Evolutionary conservation across 2,888 invertebrate genomes (phyloP).

Genomic region (Branchipolynoe longqiensis): DNA sequence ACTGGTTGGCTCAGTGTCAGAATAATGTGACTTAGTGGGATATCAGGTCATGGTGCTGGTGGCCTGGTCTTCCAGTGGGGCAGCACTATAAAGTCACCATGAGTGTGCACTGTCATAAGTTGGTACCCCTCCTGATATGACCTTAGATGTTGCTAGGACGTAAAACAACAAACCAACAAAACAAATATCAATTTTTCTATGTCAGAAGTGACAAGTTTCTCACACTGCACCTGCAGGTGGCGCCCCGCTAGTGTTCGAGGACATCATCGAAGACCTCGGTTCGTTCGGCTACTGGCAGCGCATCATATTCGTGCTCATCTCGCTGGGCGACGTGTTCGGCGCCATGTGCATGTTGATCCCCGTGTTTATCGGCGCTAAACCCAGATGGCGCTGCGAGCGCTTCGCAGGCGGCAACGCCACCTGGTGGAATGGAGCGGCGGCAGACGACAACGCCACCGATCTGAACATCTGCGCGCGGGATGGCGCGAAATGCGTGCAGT

Average conservation of each 20-base stretch:
- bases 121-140: too few species aligned
- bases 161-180: too few species aligned
- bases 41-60: too few species aligned
- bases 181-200: not conserved
- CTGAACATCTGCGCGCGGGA: not conserved
- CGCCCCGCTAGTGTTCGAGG: constrained; percentile 49
- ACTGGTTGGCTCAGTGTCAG: too few species aligned
- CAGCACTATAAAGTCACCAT: too few species aligned
- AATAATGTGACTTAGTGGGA: too few species aligned
- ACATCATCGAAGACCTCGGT: constrained; percentile 61
- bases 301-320: constrained; percentile 61
- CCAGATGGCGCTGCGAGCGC: constrained; percentile 59
- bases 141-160: too few species aligned
- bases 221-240: not conserved
- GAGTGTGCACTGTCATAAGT: too few species aligned
- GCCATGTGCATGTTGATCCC: constrained; percentile 63
- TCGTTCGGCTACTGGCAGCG: constrained; percentile 64
- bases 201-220: not conserved
- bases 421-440: not conserved
- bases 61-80: too few species aligned
- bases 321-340: constrained; percentile 59
- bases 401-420: constrained; percentile 36
- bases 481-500: constrained; percentile 19
- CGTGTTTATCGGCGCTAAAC: constrained; percentile 61
- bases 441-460: not conserved